Conservation (phyloP, 2,113 vertebrate genomes). For the Xiphorhynchus elegans region DNA sequence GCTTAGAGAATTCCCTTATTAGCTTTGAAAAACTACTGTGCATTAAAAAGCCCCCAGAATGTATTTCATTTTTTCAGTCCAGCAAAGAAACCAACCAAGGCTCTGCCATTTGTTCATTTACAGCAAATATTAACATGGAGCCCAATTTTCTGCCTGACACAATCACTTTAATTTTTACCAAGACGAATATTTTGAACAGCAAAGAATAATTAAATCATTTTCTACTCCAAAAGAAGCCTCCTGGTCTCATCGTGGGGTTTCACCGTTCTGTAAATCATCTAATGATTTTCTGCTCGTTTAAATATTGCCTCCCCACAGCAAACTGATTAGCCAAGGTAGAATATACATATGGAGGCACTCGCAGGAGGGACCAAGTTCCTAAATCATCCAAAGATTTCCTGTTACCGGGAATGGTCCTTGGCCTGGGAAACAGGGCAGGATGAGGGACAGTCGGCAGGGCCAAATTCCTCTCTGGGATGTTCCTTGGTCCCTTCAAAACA, state of each 20-base stretch:
- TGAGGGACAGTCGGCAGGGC: neutral
- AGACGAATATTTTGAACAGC: conserved; percentile 43
- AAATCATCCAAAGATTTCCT: conserved; percentile 57
- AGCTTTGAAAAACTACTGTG: neutral
- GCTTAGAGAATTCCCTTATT: conserved; percentile 22
- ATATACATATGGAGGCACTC: neutral
- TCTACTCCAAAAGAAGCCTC: conserved; percentile 44
- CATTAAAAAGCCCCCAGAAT: neutral
- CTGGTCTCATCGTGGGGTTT: neutral
- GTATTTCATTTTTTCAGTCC: neutral
- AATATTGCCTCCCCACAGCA: conserved; percentile 50
- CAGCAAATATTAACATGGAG: conserved; percentile 55
- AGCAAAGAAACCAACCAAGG: neutral
- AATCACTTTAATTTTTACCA: conserved; percentile 62
- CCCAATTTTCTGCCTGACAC: conserved; percentile 67
- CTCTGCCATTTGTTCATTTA: conserved; percentile 46
- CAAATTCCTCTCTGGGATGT: neutral
- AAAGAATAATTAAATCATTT: conserved; percentile 60
- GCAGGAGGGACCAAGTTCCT: conserved; percentile 5
- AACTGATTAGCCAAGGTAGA: conserved; percentile 53
- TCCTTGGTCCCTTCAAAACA: neutral
- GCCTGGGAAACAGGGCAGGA: neutral
- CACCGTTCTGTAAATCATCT: conserved; percentile 47
- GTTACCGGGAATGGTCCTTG: neutral
- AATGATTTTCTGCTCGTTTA: conserved; percentile 75